Base-by-base conservation (phyloP, 2,888 invertebrate genomes). In the Aspidiotus destructor region DNA sequence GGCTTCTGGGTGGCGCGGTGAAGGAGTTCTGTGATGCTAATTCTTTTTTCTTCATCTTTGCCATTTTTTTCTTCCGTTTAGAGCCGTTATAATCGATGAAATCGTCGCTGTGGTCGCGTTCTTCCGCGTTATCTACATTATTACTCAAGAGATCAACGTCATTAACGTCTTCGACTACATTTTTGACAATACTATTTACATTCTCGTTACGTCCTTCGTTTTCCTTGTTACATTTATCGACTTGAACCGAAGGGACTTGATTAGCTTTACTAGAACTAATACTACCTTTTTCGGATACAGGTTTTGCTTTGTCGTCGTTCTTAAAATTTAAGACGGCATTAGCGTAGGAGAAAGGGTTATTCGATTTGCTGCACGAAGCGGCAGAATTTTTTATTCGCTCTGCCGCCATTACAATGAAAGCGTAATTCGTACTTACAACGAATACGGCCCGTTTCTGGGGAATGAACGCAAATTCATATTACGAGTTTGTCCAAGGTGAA, bases 41-140 rank as follows among this genome's bases (percentile, higher is more conserved):
- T 40, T 69, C 62, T 62, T 69, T 69, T 54, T 69, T 69, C 55
- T 62, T 69, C 28, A 42, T 62, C 40, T 69, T 69, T 10, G 62
- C 57, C 15, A 55, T 48, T 62, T 69, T 69, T 62, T 62, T 69
- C 55, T 69, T 69, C 28, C 69, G 53, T 40, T 69, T 69, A 15
- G 69, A 62, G 16, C 62, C 48, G 41, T 16, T 69, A 28, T 62
- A 69, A 48, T 69, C 44, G 28, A 69, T 69, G 17, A 69, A 69
- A 55, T 69, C 69, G 48, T 62, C 69, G n/a, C 62, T 62, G 11
- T 8, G 62, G 10, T 62, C 48, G 16, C 5, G 15, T 11, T 40
- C 28, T n/a, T 52, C 60, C 16, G 11, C 60, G 41, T 13, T 17
- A 28, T 28, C 28, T 17, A 52, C 41, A 16, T 41, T 54, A 54